Evolutionary conservation across 2,113 vertebrate species (phyloP).

Genomic region (Brachionichthys hirsutus): DNA sequence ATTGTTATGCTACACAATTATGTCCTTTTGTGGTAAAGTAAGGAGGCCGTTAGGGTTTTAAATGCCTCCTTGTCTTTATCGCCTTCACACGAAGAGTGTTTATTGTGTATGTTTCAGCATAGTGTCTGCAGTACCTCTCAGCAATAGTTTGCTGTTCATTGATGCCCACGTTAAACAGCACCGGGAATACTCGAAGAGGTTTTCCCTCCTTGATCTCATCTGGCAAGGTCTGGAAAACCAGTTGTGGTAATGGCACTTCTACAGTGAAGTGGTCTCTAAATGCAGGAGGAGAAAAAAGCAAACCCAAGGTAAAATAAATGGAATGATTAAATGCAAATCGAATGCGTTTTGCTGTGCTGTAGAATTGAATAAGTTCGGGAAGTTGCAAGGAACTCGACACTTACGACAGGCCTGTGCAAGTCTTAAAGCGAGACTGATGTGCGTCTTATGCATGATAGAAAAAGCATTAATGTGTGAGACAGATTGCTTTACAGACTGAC

Average conservation of each 20-base stretch:
- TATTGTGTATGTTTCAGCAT: no score
- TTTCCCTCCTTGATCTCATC: constrained; percentile 91
- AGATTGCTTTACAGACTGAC: not conserved
- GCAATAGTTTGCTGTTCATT: constrained; percentile 98
- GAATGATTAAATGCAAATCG: constrained; percentile 5
- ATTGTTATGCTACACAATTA: no score
- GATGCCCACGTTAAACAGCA: constrained; percentile 96
- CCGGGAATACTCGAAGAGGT: constrained; percentile 84
- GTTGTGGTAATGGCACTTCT: constrained; percentile 88
- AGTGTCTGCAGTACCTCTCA: constrained; percentile 84
- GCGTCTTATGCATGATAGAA: not conserved
- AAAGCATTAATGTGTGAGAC: not conserved
- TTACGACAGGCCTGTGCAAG: constrained; percentile 17
- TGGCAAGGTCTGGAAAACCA: constrained; percentile 87
- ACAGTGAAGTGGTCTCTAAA: constrained; percentile 88
- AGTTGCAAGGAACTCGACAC: constrained; percentile 28
- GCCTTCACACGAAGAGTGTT: no score
- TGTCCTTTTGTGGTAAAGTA: not conserved
- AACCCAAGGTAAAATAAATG: not conserved
- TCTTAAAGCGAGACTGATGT: constrained; percentile 1
- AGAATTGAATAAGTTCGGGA: constrained; percentile 25
- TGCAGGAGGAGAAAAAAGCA: constrained; percentile 20
- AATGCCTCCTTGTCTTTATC: no score
- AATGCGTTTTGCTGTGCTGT: not conserved
- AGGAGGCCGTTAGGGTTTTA: no score